A percentile compares a stretch with the other conserved stretches of the same genome.
phyloP scores from a whole-genome alignment of 2,797 vertebrate genomes.

The Lindbergichthys nudifrons region DNA sequence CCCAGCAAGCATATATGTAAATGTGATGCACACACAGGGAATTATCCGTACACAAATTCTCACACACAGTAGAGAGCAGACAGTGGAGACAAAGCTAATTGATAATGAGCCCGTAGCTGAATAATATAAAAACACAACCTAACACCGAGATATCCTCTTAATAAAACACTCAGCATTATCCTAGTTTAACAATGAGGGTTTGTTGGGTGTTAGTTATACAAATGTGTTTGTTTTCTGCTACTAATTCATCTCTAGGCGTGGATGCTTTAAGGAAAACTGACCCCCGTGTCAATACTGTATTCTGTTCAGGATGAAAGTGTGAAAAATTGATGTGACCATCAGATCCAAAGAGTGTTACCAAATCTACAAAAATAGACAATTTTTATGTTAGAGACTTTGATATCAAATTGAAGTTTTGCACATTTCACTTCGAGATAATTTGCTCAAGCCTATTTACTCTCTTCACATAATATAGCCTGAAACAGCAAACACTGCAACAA shows the following conservation, averaged over 20 bases:
- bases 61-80: slow-evolving; percentile 27
- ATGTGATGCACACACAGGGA: slow-evolving; percentile 40
- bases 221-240: slow-evolving; percentile 34
- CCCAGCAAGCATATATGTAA: slow-evolving; percentile 40
- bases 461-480: slow-evolving; percentile 1
- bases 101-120: slow-evolving; percentile 45
- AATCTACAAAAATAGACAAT: slow-evolving; percentile 18
- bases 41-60: slow-evolving; percentile 39
- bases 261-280: slow-evolving; percentile 12
- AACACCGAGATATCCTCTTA: slow-evolving; percentile 9
- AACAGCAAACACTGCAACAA: slow-evolving; percentile 26
- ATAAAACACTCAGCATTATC: slow-evolving; percentile 1
- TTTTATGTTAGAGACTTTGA: slow-evolving; percentile 6
- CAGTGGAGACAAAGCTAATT: slow-evolving; percentile 25
- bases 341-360: slow-evolving; percentile 7
- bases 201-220: slow-evolving; percentile 25
- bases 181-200: slow-evolving; percentile 17
- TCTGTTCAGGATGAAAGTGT: slow-evolving; percentile 24
- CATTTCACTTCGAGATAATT: slow-evolving; percentile 30
- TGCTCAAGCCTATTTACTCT: slow-evolving; percentile 11
- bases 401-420: slow-evolving; percentile 14
- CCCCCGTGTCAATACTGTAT: slow-evolving; percentile 22
- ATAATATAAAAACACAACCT: slow-evolving; percentile 13
- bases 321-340: slow-evolving; percentile 31
- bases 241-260: slow-evolving; percentile 45